Conservation (phyloP, 2,888 invertebrate species). For the Pyrrhopygopsis socrates region DNA sequence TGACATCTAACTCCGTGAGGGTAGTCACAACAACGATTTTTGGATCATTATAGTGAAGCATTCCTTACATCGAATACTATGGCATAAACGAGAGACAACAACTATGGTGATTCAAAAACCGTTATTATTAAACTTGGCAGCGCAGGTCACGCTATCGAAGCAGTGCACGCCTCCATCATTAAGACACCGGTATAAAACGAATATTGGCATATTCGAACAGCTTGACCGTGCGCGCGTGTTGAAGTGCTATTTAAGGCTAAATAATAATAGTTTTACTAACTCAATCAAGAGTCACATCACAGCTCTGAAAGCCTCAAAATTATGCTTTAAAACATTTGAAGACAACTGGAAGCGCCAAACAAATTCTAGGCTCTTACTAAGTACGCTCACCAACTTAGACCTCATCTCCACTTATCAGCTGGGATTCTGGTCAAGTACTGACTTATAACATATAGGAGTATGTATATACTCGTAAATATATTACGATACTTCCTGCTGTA, state of each 20-base stretch:
- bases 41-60: not conserved
- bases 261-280: conserved; percentile 14
- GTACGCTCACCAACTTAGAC: no score
- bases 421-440: no score
- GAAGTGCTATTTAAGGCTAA: conserved; percentile 42
- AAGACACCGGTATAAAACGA: conserved; percentile 4
- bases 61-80: no score
- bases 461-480: no score
- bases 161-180: conserved; percentile 38
- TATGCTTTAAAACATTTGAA: no score
- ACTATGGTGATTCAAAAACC: conserved; percentile 7
- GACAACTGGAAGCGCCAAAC: no score
- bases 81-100: no score
- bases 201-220: conserved; percentile 40
- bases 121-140: conserved; percentile 30
- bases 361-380: no score
- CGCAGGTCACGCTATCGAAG: conserved; percentile 39
- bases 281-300: not conserved
- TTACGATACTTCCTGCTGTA: no score
- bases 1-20: conserved; percentile 67
- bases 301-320: not conserved
- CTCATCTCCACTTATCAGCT: no score
- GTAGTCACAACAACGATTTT: conserved; percentile 32
- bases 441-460: no score
- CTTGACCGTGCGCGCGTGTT: conserved; percentile 30